Evolutionary conservation across 2,888 invertebrate species (phyloP), one percentile per base, ranked within the genome.

Genomic region (Ochropleura plecta): DNA sequence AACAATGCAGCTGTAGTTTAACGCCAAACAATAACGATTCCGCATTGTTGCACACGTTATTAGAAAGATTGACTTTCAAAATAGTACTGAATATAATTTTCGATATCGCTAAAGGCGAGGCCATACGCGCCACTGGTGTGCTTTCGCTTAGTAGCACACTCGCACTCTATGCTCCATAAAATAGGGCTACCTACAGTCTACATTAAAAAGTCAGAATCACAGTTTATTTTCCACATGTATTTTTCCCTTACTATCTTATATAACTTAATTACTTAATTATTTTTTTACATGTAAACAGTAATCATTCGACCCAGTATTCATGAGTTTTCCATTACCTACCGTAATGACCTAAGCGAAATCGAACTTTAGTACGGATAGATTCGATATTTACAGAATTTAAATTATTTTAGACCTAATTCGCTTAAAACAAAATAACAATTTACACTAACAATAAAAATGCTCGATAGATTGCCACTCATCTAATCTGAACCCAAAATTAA

Each of bases 401-500:
- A 94, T 96, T 96, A 96, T 89, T 94, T 95, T 96, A 95, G 92
- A 94, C 90, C 93, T 95, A 96, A 81, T 88, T 92, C 92, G 92
- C 96, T 96, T 96, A 96, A 95, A 96, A 96, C 96, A 96, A 96
- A 96, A 96, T 96, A 96, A 96, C 96, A 96, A 96, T 96, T 95
- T 95, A 96, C 95, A 96, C 95, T 96, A 96, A 96, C 95, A 93
- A 95, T 96, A 95, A 95, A 95, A 96, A 96, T 96, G 96, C 96
- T 96, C 96, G 95, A 94, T 94, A 95, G 95, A 95, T 95, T 91
- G 95, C 93, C 94, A 92, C 93, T 92, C 93, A 92, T 94, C 94
- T 93, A 90, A 94, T 94, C 95, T 93, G 93, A 95, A 94, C 93
- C 93, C 93, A 93, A 95, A 95, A 94, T 94, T 92, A 94, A 94